Evolutionary conservation across 1,140 invertebrate species (phyloP).

Genomic region (Zaprionus tsacasi): DNA sequence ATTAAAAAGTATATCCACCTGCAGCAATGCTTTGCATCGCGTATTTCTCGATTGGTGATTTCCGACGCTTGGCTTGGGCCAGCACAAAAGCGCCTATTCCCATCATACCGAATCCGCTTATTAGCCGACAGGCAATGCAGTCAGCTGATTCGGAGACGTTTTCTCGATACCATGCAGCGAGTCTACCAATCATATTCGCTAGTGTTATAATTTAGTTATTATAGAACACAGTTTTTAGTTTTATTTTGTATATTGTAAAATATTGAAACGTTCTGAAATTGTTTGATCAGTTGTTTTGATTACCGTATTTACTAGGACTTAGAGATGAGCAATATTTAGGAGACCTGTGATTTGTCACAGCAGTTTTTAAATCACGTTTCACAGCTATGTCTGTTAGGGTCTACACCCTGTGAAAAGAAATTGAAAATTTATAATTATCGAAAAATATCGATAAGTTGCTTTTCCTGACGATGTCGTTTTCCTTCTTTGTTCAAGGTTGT

Average conservation of each 20-base stretch:
- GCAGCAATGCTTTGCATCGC: slow-evolving; percentile 68
- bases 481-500: slow-evolving; percentile 5
- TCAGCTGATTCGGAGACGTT: slow-evolving; percentile 48
- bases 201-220: not conserved
- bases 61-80: slow-evolving; percentile 57
- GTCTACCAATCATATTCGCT: slow-evolving; percentile 60
- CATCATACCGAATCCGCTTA: slow-evolving; percentile 65
- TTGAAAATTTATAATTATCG: not conserved
- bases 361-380: not conserved
- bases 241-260: not conserved
- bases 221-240: slow-evolving; percentile 1
- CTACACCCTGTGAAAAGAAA: slow-evolving; percentile 2
- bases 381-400: not conserved
- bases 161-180: slow-evolving; percentile 59
- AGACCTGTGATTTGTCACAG: not conserved
- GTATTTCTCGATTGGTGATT: slow-evolving; percentile 45
- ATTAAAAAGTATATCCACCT: slow-evolving; percentile 26
- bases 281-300: not conserved
- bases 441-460: not conserved
- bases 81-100: slow-evolving; percentile 64
- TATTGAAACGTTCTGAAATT: not conserved
- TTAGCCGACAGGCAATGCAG: slow-evolving; percentile 61
- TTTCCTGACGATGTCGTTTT: not conserved
- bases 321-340: not conserved
- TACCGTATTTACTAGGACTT: not conserved